Conservation (phyloP, 2,113 vertebrate species). For the Lepidothrix coronata region DNA sequence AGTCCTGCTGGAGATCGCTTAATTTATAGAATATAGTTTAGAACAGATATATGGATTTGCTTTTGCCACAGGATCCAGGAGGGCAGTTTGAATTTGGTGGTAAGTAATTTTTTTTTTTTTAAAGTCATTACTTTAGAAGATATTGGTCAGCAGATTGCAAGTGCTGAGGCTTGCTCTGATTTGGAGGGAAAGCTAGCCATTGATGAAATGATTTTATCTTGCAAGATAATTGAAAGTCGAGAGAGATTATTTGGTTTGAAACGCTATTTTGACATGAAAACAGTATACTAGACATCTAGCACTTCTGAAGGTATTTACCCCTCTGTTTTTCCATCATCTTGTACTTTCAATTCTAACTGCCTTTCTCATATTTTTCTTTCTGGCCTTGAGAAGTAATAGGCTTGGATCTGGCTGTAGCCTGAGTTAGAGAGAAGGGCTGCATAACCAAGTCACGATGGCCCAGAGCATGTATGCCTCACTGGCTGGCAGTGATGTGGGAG, state of each 20-base stretch:
- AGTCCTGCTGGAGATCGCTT: not conserved
- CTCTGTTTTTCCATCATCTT: not conserved
- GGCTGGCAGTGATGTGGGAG: not conserved
- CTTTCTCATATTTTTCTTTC: not conserved
- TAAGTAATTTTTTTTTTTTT: not conserved
- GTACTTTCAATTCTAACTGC: not conserved
- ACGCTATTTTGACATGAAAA: not conserved
- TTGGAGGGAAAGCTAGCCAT: not conserved
- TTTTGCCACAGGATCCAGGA: not conserved
- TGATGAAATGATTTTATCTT: slow-evolving; percentile 6
- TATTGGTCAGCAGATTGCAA: not conserved
- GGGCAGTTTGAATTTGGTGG: not conserved
- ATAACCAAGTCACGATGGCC: not conserved
- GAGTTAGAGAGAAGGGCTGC: not conserved
- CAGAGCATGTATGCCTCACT: not conserved
- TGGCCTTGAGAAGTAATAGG: not conserved
- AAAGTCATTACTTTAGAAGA: not conserved
- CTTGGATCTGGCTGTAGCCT: not conserved
- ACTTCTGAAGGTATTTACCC: not conserved
- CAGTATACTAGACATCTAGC: not conserved
- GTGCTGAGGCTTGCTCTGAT: not conserved
- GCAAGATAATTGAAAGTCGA: not conserved
- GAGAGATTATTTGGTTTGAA: not conserved
- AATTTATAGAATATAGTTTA: not conserved
- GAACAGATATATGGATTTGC: not conserved